These are phyloP conservation scores for Bradypus variegatus DNA, from an alignment of 2,797 vertebrate species.

Conservation along the genomic window DNA sequence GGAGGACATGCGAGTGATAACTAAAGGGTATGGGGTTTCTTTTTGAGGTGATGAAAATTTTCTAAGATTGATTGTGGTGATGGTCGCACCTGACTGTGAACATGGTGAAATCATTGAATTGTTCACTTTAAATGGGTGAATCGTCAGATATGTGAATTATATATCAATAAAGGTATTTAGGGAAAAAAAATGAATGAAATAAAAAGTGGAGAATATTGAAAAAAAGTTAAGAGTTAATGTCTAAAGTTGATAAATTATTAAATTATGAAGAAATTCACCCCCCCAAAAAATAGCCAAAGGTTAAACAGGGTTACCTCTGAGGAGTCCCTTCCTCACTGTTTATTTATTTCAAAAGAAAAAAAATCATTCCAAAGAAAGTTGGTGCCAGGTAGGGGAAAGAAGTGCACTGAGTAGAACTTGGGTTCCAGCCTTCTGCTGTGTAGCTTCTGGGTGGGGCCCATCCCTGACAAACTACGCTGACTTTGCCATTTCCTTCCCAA, in stretches of 20 bases:
- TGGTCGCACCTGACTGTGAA: neutral
- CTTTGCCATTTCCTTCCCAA: constrained; percentile 63
- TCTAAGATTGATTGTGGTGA: neutral
- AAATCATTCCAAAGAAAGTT: neutral
- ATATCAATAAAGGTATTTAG: neutral
- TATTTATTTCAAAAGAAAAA: neutral
- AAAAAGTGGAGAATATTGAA: neutral
- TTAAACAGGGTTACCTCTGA: neutral
- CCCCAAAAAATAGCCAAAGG: neutral
- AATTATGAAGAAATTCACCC: neutral
- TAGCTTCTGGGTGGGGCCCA: neutral
- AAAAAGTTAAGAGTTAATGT: neutral
- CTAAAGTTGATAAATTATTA: neutral
- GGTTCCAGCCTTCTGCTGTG: neutral
- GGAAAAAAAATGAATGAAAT: neutral
- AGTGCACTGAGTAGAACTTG: accelerated
- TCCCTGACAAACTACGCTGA: constrained; percentile 33
- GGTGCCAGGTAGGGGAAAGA: neutral
- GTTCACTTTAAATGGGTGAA: neutral
- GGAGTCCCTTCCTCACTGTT: neutral
- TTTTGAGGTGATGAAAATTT: neutral
- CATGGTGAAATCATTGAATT: neutral
- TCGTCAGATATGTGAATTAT: neutral
- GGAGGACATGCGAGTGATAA: neutral
- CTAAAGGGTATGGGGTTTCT: neutral